These are phyloP conservation scores for Cheirogaleus medius DNA, from an alignment of 2,113 vertebrate genomes.

Conservation along the genomic window DNA sequence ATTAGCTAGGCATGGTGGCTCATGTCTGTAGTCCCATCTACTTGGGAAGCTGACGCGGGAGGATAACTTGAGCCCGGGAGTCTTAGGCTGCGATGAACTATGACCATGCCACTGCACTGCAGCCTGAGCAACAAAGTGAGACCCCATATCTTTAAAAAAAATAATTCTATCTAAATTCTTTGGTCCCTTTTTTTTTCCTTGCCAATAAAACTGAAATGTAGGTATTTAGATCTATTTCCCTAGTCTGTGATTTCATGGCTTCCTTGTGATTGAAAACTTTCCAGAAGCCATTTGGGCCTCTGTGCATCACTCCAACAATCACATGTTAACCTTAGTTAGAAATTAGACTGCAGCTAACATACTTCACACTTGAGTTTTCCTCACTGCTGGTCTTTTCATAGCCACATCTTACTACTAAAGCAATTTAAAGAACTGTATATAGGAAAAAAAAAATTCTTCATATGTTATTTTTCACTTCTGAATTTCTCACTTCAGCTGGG, in stretches of 20 bases:
- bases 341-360: not conserved
- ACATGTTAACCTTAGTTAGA: not conserved
- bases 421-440: not conserved
- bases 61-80: no score
- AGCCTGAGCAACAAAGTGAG: no score
- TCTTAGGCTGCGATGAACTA: no score
- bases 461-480: not conserved
- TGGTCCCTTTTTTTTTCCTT: not conserved
- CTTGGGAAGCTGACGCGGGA: no score
- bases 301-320: not conserved
- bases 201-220: not conserved
- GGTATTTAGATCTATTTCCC: not conserved
- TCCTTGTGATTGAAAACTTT: not conserved
- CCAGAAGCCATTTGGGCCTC: not conserved
- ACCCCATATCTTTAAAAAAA: not conserved
- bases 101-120: no score
- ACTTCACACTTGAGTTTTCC: not conserved
- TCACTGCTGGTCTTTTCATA: not conserved
- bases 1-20: no score
- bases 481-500: not conserved
- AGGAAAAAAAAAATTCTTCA: not conserved
- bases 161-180: not conserved
- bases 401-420: not conserved
- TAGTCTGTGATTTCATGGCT: not conserved
- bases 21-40: no score